Evolutionary conservation across 2,888 invertebrate genomes (phyloP), one percentile per base, ranked within the genome.

Genomic region (Drosophila kuntzei): DNA sequence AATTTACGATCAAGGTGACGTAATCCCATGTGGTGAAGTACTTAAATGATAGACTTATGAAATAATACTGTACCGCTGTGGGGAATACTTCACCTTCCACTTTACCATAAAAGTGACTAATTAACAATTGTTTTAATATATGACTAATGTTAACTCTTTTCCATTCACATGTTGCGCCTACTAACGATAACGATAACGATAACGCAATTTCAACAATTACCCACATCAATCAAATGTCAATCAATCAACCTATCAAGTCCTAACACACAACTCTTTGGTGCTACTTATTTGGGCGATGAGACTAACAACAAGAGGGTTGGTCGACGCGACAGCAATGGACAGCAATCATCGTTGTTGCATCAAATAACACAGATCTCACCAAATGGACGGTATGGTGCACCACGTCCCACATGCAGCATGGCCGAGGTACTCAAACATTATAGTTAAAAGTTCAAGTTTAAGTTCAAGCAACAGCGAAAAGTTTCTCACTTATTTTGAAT

Each of bases 381-480:
- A 51, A 93, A 93, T 76, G 95, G 95, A 69, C 93, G 95, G 71
- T 95, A 95, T 87, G 95, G 94, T 51, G 95, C 95, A 18, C 93
- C 93, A 39, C 93, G 94, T 79, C 95, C 95, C 71, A 93, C 93
- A 57, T 95, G 95, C 93, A 95, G 95, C 78, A 95, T 95, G 94
- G 95, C 94, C 79, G 94, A 94, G 93, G 95, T 95, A 92, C 77
- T 90, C 70, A 79, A 34, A 32, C 39, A 71, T 18, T 55, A 36
- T 27, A 3, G 8, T 41, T 51, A 61, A 47, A 47, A n/a, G 5
- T 37, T 53, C 12, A 57, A 34, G 20, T 34, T 34, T 8, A 36
- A 27, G 18, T 27, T 47, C 16, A 34, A 34, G 11, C 36, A 8
- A n/a, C n/a, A n/a, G n/a, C n/a, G n/a, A 36, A 2, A 36, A 36